Conservation (phyloP, 2,113 vertebrate species). For the Oryctolagus cuniculus region mOryCun1.1 NC_091436.1:44067001-44067500, state of each 20-base stretch:
- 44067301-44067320: neutral
- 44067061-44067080: neutral
- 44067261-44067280: neutral
- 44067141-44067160: neutral
- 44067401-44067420: neutral
- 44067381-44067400: neutral
- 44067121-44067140: neutral
- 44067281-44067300: neutral
- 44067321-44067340: neutral
- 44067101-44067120: neutral
- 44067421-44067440: slow-evolving; percentile 25
- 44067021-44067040: neutral
- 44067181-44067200: neutral
- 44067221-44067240: neutral
- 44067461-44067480: neutral
- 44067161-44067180: neutral
- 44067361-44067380: neutral
- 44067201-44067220: neutral
- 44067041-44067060: slow-evolving; percentile 37
- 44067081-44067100: neutral
- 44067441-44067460: slow-evolving; percentile 21
- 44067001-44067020: neutral
- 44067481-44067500: slow-evolving; percentile 26
- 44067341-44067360: neutral
- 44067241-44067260: neutral